Percentiles rank a stretch among this genome's conserved stretches.
Evolutionary conservation across 2,113 vertebrate genomes (phyloP).

Genomic region (Polyodon spathula): DNA sequence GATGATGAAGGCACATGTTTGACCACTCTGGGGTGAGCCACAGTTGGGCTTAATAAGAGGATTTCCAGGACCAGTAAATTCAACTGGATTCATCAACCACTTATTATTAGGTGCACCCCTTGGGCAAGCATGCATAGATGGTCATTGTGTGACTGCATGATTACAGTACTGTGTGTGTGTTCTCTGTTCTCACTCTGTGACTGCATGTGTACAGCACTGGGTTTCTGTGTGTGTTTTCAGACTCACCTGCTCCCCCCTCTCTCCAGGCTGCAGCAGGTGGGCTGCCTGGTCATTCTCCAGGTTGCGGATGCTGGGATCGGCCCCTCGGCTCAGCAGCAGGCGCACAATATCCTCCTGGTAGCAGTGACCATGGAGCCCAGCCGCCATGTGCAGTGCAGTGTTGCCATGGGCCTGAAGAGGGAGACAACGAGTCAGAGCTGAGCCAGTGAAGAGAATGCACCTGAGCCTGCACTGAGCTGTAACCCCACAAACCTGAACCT

Average conservation of each 20-base stretch:
- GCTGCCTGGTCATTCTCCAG: conserved; percentile 80
- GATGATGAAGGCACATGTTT: too few relatives aligned
- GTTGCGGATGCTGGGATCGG: conserved; percentile 75
- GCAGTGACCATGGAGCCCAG: conserved; percentile 64
- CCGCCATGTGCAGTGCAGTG: conserved; percentile 85
- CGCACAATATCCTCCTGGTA: conserved; percentile 67
- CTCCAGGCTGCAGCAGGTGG: conserved; percentile 71
- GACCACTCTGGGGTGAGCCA: too few relatives aligned
- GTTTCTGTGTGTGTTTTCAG: too few relatives aligned
- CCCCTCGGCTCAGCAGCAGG: conserved; percentile 62
- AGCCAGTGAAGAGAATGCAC: not conserved
- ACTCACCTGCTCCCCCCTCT: conserved; percentile 64
- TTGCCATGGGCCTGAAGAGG: conserved; percentile 73
- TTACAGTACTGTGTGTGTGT: too few relatives aligned
- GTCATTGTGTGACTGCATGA: too few relatives aligned
- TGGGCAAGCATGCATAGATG: not conserved
- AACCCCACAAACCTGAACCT: not conserved
- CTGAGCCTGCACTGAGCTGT: too few relatives aligned
- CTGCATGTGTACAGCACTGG: too few relatives aligned
- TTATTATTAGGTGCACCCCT: too few relatives aligned
- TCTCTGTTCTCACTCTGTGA: too few relatives aligned
- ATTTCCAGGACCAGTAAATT: too few relatives aligned
- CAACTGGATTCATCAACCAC: too few relatives aligned
- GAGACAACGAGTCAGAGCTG: not conserved
- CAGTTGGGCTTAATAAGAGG: too few relatives aligned